phyloP scores from a whole-genome alignment of 2,888 invertebrate species.

The Vannuccia rotundouncinata region DNA sequence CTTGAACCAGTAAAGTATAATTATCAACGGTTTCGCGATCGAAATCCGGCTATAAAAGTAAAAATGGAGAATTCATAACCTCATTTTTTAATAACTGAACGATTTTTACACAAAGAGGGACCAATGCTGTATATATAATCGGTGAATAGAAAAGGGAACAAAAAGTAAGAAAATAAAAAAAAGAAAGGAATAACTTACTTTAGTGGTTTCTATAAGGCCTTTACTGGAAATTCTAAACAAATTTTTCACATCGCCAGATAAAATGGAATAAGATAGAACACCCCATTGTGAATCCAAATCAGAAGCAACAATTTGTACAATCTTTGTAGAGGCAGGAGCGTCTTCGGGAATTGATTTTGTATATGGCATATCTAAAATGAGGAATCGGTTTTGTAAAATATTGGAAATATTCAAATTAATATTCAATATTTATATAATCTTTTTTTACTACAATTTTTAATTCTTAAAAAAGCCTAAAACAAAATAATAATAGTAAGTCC shows the following conservation, averaged over 20 bases:
- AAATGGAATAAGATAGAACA: conserved; percentile 7
- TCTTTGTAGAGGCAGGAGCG: neutral
- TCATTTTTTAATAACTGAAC: no score
- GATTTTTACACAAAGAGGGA: no score
- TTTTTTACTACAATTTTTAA: no score
- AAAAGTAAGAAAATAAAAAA: no score
- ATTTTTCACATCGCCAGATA: neutral
- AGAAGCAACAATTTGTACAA: neutral
- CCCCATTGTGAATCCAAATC: conserved; percentile 1
- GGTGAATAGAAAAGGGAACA: no score
- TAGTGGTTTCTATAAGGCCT: neutral
- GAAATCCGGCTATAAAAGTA: neutral
- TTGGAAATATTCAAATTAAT: no score
- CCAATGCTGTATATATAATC: no score
- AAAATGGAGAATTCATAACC: no score
- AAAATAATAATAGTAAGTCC: no score
- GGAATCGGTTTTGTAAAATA: no score
- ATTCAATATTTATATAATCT: no score
- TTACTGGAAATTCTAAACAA: neutral
- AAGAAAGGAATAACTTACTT: neutral
- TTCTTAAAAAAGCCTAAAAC: no score
- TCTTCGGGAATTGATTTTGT: neutral
- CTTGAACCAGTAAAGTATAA: neutral
- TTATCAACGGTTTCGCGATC: neutral
- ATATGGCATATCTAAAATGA: neutral